Conservation (phyloP, 2,113 vertebrate species). For the Dendrocopos noguchii region DNA sequence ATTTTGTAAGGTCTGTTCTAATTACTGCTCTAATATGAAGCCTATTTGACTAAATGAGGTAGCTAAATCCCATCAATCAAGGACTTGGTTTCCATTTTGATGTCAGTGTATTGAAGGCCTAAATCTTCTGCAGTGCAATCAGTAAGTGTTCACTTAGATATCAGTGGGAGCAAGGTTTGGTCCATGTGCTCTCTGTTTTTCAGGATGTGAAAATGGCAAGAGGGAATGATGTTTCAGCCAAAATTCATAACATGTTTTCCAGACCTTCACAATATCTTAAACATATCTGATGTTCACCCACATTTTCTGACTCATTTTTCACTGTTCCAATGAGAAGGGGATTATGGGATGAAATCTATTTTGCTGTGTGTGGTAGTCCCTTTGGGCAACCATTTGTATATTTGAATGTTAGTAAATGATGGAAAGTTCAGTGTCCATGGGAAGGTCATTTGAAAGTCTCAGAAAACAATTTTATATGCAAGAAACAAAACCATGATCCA, state of each 20-base stretch:
- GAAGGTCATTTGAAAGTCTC: slow-evolving; percentile 45
- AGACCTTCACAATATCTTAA: neutral
- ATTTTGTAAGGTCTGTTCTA: neutral
- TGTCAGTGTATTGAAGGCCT: neutral
- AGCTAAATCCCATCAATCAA: neutral
- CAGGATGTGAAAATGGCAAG: neutral
- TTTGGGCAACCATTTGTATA: neutral
- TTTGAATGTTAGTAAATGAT: slow-evolving; percentile 47
- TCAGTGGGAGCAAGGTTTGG: neutral
- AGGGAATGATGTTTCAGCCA: neutral
- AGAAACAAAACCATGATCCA: slow-evolving; percentile 45
- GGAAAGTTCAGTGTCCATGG: neutral
- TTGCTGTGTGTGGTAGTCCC: neutral
- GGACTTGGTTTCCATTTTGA: neutral
- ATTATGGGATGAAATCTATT: neutral
- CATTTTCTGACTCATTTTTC: neutral
- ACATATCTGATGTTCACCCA: neutral
- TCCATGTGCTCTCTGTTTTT: neutral
- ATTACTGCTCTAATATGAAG: neutral
- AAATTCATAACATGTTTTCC: slow-evolving; percentile 1
- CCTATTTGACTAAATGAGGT: neutral
- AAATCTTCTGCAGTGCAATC: neutral
- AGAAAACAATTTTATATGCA: slow-evolving; percentile 60
- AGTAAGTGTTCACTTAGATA: neutral
- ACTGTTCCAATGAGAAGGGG: neutral